Evolutionary conservation across 1,140 invertebrate genomes (phyloP), one percentile per base, ranked within the genome.

Genomic region (Helicoverpa zea): DNA sequence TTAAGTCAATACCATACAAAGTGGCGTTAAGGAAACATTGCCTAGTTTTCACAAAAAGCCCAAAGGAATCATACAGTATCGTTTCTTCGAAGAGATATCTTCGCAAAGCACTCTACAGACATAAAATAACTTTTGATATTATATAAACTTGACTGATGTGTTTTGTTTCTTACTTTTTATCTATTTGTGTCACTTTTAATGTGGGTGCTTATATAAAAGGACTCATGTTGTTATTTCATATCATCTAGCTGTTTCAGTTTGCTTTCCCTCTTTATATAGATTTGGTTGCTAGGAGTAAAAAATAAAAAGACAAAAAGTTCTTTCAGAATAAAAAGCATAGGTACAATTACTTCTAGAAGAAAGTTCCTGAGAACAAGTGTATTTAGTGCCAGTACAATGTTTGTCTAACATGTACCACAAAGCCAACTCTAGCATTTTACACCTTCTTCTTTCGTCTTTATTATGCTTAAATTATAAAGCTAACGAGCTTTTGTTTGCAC

Each of bases 91-190:
- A 66, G 35, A 66, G 7, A 47, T 16, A 66, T 66, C 47, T 66
- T 66, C 63, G 43, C 5, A 18, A 64, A 64, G 30, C 61, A 64
- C 30, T 66, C 47, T 18, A 49, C 63, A 47, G 16, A 11, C 63
- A 18, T 16, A 18, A 16, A 49, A 49, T 10, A 35, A 63, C 61
- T 64, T 68, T 68, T 68, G 43, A 68, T 68, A 43, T 68, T 49
- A 10, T 16, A 4, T 64, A 16, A 68, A 68, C 43, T 11, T 68
- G 64, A 68, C 43, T 68, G 64, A 68, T 68, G 16, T 68, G 64
- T 68, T 68, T 68, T 68, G 64, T 68, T 68, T 23, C 23, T 49
- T 43, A 23, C 43, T 68, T 49, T 68, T 18, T 49, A n/a, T 47
- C 30, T 68, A 49, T n/a, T 68, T 68, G 64, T 49, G 47, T 68